These are phyloP conservation scores for Alosa sapidissima DNA, from an alignment of 2,797 vertebrate species.

Conservation along the genomic window DNA sequence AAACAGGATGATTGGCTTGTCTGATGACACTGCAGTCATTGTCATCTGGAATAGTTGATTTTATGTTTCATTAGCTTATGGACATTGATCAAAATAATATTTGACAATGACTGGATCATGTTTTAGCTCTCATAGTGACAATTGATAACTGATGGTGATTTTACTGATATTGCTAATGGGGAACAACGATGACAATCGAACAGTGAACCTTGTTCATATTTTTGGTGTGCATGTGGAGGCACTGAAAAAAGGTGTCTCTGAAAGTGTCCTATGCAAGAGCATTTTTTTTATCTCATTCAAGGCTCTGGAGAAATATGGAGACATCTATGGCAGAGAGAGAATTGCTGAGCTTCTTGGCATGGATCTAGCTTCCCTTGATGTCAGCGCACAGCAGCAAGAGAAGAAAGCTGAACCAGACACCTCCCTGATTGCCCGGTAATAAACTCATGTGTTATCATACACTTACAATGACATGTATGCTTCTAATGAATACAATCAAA, in stretches of 20 bases:
- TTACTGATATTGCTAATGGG: neutral
- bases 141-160: too few species aligned
- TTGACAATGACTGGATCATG: neutral
- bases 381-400: constrained; percentile 85
- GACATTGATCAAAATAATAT: neutral
- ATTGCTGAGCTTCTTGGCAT: constrained; percentile 92
- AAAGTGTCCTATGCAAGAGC: neutral
- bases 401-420: constrained; percentile 81
- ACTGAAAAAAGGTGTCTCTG: neutral
- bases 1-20: neutral
- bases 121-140: too few species aligned
- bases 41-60: neutral
- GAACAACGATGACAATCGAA: neutral
- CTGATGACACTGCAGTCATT: too few species aligned
- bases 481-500: too few species aligned
- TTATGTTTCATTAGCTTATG: neutral
- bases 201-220: neutral
- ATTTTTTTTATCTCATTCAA: constrained; percentile 46
- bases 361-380: constrained; percentile 88
- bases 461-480: neutral
- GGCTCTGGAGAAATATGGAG: constrained; percentile 93
- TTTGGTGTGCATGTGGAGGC: neutral
- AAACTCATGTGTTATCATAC: neutral
- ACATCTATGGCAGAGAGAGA: constrained; percentile 92
- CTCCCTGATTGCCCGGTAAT: constrained; percentile 85